These are phyloP conservation scores for Dipodomys stephensi DNA, from an alignment of 2,113 vertebrate species.

Conservation along the genomic window DNA sequence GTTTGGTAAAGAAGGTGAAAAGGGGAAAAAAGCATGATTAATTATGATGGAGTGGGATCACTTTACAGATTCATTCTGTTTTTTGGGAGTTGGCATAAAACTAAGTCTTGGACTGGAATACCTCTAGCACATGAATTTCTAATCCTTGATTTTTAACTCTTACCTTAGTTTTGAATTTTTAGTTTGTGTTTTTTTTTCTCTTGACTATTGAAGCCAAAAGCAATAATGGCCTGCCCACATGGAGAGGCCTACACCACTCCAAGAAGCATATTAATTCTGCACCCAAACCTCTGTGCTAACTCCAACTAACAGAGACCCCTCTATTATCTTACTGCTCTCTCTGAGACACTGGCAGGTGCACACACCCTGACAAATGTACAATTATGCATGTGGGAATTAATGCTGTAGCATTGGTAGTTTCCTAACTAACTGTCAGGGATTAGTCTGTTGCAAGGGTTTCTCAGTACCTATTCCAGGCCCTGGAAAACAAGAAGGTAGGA, in stretches of 20 bases:
- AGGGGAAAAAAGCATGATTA: constrained; percentile 12
- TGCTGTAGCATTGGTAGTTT: not conserved
- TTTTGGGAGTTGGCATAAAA: constrained; percentile 28
- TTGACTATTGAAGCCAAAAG: constrained; percentile 44
- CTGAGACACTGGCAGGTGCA: not conserved
- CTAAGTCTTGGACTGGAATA: constrained; percentile 30
- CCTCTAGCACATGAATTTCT: constrained; percentile 14
- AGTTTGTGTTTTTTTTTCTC: constrained; percentile 40
- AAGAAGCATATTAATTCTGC: constrained; percentile 20
- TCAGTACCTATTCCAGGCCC: constrained; percentile 48
- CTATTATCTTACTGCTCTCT: not conserved
- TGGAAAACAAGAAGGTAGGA: constrained; percentile 58
- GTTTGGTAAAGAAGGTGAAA: not conserved
- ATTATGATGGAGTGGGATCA: not conserved
- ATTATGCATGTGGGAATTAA: constrained; percentile 1
- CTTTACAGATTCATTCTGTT: constrained; percentile 41
- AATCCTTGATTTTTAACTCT: constrained; percentile 32
- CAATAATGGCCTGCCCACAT: constrained; percentile 48
- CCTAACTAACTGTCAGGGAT: not conserved
- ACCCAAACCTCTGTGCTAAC: not conserved
- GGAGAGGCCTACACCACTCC: not conserved
- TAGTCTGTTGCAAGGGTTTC: constrained; percentile 8
- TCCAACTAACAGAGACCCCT: not conserved
- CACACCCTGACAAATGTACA: not conserved
- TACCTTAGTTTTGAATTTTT: constrained; percentile 56